phyloP scores from a whole-genome alignment of 2,888 invertebrate genomes.

The Trissoscelio sp. region DNA sequence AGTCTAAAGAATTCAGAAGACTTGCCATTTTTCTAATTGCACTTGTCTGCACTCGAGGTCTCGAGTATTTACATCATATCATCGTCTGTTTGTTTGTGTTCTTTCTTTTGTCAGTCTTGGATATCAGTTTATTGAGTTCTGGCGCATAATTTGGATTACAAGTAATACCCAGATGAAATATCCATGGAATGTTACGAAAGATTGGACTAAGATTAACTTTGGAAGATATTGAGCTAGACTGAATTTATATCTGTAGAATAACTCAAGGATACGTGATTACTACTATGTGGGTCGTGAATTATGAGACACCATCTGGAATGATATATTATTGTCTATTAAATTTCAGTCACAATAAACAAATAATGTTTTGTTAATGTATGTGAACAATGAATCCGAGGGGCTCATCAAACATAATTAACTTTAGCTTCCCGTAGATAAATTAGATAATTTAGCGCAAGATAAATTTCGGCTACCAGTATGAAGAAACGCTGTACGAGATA shows the following conservation, averaged over 20 bases:
- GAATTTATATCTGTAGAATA: constrained; percentile 24
- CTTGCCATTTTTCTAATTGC: background rate
- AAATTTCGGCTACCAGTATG: background rate
- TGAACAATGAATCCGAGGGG: constrained; percentile 6
- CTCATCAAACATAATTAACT: constrained; percentile 22
- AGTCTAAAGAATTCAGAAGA: background rate
- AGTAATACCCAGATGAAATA: constrained; percentile 17
- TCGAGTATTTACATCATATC: background rate
- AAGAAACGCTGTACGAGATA: constrained; percentile 3
- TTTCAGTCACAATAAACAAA: constrained; percentile 22
- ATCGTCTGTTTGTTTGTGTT: background rate
- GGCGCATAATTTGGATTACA: constrained; percentile 1
- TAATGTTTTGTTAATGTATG: constrained; percentile 10
- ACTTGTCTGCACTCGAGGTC: background rate
- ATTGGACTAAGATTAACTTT: constrained; percentile 26
- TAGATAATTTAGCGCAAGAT: background rate
- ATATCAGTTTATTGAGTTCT: constrained; percentile 8
- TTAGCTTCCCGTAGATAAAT: background rate
- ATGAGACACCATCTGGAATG: constrained; percentile 23
- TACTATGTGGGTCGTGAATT: constrained; percentile 22
- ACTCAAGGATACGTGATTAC: constrained; percentile 29
- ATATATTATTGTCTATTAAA: constrained; percentile 20
- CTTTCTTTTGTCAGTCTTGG: background rate
- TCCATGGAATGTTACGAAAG: constrained; percentile 8
- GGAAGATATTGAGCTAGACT: constrained; percentile 19